Conservation (phyloP, 2,888 invertebrate species). For the Phalera bucephala region DNA sequence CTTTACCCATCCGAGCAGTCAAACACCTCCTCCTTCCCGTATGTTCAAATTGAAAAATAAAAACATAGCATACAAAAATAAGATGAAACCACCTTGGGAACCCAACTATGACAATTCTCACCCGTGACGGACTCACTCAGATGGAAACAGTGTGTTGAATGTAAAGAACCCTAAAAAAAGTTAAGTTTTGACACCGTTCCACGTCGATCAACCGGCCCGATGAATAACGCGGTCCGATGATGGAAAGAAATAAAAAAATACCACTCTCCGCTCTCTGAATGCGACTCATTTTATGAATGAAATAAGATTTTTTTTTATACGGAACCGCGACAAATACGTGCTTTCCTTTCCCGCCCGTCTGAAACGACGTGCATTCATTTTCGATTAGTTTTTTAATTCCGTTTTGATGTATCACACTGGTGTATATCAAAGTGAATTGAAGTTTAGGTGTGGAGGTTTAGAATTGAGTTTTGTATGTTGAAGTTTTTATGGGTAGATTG, state of each 20-base stretch:
- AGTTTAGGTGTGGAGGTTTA: constrained; percentile 15
- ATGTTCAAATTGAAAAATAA: constrained; percentile 20
- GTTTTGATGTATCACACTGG: constrained; percentile 45
- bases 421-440: constrained; percentile 10
- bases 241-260: constrained; percentile 44
- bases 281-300: constrained; percentile 82
- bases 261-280: constrained; percentile 52
- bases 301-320: constrained; percentile 74
- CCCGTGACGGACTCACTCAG: constrained; percentile 64
- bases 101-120: constrained; percentile 33
- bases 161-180: constrained; percentile 40
- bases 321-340: constrained; percentile 79
- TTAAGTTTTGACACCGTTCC: constrained; percentile 73
- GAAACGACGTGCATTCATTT: constrained; percentile 78
- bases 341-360: constrained; percentile 71
- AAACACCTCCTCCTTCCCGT: too few species aligned
- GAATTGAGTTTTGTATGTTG: constrained; percentile 24
- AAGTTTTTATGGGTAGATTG: constrained; percentile 35
- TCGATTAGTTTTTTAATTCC: constrained; percentile 52
- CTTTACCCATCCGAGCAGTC: too few species aligned
- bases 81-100: constrained; percentile 46
- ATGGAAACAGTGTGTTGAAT: constrained; percentile 76
- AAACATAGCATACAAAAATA: constrained; percentile 30
- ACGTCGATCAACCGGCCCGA: constrained; percentile 67
- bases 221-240: constrained; percentile 37